Base-by-base conservation (phyloP, 2,797 vertebrate genomes). In the Luscinia megarhynchos region DNA sequence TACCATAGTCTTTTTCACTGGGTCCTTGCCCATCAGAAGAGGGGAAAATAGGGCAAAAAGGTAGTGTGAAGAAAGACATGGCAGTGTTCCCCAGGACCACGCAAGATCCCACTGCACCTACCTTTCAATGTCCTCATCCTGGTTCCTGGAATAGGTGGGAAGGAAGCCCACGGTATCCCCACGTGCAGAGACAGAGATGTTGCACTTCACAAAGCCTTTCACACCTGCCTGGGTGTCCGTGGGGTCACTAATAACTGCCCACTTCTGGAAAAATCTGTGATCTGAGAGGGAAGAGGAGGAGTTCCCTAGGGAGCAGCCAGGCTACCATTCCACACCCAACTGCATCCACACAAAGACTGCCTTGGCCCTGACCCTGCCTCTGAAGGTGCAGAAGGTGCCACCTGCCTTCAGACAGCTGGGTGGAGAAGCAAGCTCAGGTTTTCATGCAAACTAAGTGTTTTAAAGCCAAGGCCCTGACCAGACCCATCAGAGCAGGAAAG, bases 121-220 rank as follows among this genome's bases (percentile, higher is more conserved):
- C 99, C 98, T 99, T 92, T 99, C 98, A 22, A 99, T 98, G 89
- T 99, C 98, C 13, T 98, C 98, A 34, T 97, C 98, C 93, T 69
- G 98, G 91, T 96, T 97, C 53, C 97, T 96, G 36, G 89, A 69
- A 45, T 77, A 45, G 0, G 97, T 93, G 20, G 98, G 97, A 50
- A 98, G 90, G 59, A 97, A 98, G 78, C 87, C 90, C 94, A 98
- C 94, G 54, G 93, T 41, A 9, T 99, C 99, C 9, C 99, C 98
- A 0, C 98, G 98, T 86, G 98, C 98, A 27, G 98, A 95, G 79
- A 99, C 95, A 3, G 98, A 98, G 89, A 99, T 91, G 53, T 96
- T 99, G 90, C 99, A 98, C 97, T 99, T 99, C 69, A 99, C 98
- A 36, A 98, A 99, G 84, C 99, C 99, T 92, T 99, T 99, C 88